Base-by-base conservation (phyloP, 2,113 vertebrate genomes). In the Mobula hypostoma region DNA sequence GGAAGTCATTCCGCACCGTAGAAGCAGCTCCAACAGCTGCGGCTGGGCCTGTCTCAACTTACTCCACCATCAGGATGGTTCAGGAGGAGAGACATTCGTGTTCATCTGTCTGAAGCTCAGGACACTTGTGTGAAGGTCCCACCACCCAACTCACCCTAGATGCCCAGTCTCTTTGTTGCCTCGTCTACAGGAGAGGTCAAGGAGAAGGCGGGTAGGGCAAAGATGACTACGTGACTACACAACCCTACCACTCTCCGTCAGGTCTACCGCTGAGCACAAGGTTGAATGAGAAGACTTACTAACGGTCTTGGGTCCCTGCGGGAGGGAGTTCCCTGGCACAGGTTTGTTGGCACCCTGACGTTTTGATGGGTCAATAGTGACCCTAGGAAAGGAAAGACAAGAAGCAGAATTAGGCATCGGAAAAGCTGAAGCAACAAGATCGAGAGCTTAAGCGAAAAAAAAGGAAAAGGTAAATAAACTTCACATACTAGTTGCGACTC, bases 291-390 rank as follows among this genome's bases (percentile, higher is more conserved):
- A 5, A 94, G 94, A 97, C 98, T 99, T 98, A 99, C 98, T 98
- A 98, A 99, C 97, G 96, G 97, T 98, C 97, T 98, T 99, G 97
- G 98, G 97, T 98, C 98, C 98, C 97, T 98, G 98, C 95, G 98
- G 98, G 96, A 98, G 97, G 97, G 98, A 97, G 96, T 98, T 97
- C 96, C 98, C 98, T 95, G 98, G 98, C 95, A 99, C 98, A 95
- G 98, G 98, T 97, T 98, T 97, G 97, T 98, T 98, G 97, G 98
- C 98, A 96, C 97, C 98, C 97, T 99, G 98, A 95, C 98, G 98
- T 97, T 99, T 99, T 97, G 98, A 98, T 80, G 98, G 98, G 98
- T 99, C 98, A 96, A 99, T 98, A 97, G 98, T 98, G 97, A 98
- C 98, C 98, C 98, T 99, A 29, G 94, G 94, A 94, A 87, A 58